Conservation (phyloP, 2,888 invertebrate genomes). For the Hyposoter didymator region DNA sequence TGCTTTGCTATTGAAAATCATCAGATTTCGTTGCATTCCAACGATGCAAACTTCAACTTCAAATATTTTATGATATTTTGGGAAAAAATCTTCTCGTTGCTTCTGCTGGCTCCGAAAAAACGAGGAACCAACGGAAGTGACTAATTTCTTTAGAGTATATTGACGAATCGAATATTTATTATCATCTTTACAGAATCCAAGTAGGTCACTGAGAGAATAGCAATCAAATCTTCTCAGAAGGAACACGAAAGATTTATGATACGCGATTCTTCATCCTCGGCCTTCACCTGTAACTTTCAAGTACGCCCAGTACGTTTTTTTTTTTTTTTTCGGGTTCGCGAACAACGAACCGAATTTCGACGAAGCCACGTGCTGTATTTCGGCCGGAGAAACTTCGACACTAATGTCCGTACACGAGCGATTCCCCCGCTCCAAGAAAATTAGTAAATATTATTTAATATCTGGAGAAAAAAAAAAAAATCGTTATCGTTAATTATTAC, state of each 20-base stretch:
- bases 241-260: slow-evolving; percentile 25
- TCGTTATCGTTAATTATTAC: not conserved
- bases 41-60: too few species aligned
- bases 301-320: slow-evolving; percentile 15
- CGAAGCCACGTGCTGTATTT: not conserved
- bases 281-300: slow-evolving; percentile 46
- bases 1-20: too few species aligned
- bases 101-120: not conserved
- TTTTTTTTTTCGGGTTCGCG: slow-evolving; percentile 6
- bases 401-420: too few species aligned
- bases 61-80: not conserved
- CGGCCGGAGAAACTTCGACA: too few species aligned
- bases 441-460: too few species aligned
- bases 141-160: not conserved
- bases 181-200: slow-evolving; percentile 4
- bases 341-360: slow-evolving; percentile 17
- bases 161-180: slow-evolving; percentile 13
- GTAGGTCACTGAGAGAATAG: slow-evolving; percentile 12
- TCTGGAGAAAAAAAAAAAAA: too few species aligned
- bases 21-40: too few species aligned
- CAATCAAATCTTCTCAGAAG: slow-evolving; percentile 17
- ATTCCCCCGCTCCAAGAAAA: too few species aligned
- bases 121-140: too few species aligned
- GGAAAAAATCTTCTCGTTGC: not conserved
- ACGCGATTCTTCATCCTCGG: slow-evolving; percentile 39